These are phyloP conservation scores for Linnaemya vulpina DNA, from an alignment of 2,888 invertebrate species.

Conservation along the genomic window DNA sequence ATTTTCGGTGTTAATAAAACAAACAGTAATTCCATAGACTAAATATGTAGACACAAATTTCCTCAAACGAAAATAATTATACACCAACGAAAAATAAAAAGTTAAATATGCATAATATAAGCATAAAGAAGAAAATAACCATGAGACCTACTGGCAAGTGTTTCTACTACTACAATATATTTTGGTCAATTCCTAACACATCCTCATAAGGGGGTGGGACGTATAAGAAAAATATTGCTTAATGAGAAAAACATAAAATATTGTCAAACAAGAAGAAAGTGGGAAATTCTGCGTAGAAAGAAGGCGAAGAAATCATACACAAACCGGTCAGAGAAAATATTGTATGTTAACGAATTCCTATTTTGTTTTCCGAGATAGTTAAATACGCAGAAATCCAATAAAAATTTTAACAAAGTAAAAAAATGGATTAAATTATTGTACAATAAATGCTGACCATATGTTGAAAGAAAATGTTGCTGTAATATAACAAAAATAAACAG, in stretches of 20 bases:
- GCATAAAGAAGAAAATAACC: constrained; percentile 26
- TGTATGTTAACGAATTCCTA: constrained; percentile 13
- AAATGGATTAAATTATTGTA: background rate
- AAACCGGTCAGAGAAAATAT: constrained; percentile 59
- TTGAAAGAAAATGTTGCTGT: constrained; percentile 46
- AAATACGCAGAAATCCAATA: constrained; percentile 9
- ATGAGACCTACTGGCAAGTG: constrained; percentile 36
- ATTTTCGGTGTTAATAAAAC: constrained; percentile 53
- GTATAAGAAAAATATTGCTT: constrained; percentile 35
- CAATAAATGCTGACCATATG: constrained; percentile 61
- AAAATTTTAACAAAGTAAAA: constrained; percentile 24
- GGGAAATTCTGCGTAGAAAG: constrained; percentile 60
- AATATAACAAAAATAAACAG: constrained; percentile 23
- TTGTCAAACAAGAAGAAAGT: constrained; percentile 50
- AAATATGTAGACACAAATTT: constrained; percentile 30
- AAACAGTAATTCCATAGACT: constrained; percentile 53
- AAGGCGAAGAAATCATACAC: constrained; percentile 51
- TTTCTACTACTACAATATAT: constrained; percentile 19
- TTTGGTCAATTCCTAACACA: background rate
- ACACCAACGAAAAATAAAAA: constrained; percentile 32
- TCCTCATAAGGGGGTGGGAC: constrained; percentile 44
- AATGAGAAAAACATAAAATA: constrained; percentile 53
- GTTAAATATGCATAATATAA: constrained; percentile 14
- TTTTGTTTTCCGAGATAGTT: background rate
- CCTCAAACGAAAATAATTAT: constrained; percentile 28